These are phyloP conservation scores for Phyllotreta striolata DNA, from an alignment of 2,888 invertebrate species.

Conservation along the genomic window DNA sequence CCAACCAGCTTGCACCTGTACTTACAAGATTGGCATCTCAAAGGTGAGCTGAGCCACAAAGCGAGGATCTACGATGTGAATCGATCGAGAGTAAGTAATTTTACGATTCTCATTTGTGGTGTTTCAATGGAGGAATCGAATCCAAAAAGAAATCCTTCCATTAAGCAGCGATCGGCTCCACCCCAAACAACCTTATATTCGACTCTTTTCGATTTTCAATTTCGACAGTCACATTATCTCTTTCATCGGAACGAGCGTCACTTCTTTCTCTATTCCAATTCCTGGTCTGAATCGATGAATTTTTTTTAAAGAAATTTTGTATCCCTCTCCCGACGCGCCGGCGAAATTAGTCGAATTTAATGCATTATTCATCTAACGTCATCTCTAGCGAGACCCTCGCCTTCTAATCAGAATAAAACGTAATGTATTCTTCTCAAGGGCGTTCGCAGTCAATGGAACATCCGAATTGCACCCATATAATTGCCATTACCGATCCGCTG, in stretches of 20 bases:
- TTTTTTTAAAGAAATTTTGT: constrained; percentile 19
- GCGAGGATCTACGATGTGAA: constrained; percentile 57
- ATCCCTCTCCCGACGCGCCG: constrained; percentile 6
- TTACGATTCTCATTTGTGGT: neutral
- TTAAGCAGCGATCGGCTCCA: too few species aligned
- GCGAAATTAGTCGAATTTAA: constrained; percentile 16
- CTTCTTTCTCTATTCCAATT: constrained; percentile 22
- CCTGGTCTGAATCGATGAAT: constrained; percentile 9
- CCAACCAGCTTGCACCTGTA: constrained; percentile 62
- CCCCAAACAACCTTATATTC: constrained; percentile 8
- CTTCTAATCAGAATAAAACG: constrained; percentile 21
- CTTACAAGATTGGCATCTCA: constrained; percentile 65
- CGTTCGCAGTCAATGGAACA: constrained; percentile 13
- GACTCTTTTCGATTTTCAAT: constrained; percentile 16
- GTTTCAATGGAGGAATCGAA: too few species aligned
- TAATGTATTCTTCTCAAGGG: constrained; percentile 22
- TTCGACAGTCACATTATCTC: constrained; percentile 12
- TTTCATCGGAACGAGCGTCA: constrained; percentile 10
- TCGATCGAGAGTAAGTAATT: constrained; percentile 18
- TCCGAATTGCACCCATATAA: constrained; percentile 6
- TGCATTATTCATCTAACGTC: constrained; percentile 19
- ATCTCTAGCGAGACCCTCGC: constrained; percentile 6
- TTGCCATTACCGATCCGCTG: neutral
- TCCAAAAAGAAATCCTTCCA: too few species aligned
- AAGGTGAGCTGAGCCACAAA: constrained; percentile 60